Percentiles rank a stretch among this genome's conserved stretches.
Conservation (phyloP, 1,140 invertebrate species). For the Palaemon carinicauda region DNA sequence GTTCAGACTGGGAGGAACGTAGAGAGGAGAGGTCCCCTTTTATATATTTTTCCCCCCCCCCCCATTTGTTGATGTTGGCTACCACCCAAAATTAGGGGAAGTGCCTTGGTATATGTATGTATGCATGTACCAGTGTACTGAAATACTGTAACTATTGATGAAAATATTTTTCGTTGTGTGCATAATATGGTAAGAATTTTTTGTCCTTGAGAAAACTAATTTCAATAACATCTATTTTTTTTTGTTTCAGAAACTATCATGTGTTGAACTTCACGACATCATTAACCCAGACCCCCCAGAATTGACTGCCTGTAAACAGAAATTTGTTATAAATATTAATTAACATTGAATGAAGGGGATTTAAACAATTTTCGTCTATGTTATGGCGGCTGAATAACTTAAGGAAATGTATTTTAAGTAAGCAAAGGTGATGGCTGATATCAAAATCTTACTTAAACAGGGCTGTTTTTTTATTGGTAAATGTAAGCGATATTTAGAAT, state of each 20-base stretch:
- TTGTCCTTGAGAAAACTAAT: neutral
- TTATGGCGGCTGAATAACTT: neutral
- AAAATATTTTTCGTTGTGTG: neutral
- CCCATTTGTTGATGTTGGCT: too few relatives aligned
- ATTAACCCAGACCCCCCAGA: conserved; percentile 48
- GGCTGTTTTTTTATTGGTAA: too few relatives aligned
- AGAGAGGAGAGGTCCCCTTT: too few relatives aligned
- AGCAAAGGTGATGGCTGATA: too few relatives aligned
- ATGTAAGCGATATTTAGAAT: too few relatives aligned
- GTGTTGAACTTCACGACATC: conserved; percentile 53
- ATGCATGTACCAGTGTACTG: too few relatives aligned
- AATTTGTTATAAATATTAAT: conserved; percentile 41
- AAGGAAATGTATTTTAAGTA: too few relatives aligned
- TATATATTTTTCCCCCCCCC: too few relatives aligned
- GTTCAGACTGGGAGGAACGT: too few relatives aligned
- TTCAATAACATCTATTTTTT: neutral
- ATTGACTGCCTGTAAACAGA: conserved; percentile 5
- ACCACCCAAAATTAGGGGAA: too few relatives aligned
- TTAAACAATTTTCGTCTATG: neutral
- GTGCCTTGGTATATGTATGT: too few relatives aligned
- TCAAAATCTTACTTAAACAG: too few relatives aligned
- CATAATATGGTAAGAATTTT: neutral
- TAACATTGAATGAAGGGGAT: neutral
- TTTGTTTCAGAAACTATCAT: conserved; percentile 48
- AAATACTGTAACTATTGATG: neutral